Evolutionary conservation across 2,113 vertebrate genomes (phyloP).

Genomic region (Ctenodactylus gundi): DNA sequence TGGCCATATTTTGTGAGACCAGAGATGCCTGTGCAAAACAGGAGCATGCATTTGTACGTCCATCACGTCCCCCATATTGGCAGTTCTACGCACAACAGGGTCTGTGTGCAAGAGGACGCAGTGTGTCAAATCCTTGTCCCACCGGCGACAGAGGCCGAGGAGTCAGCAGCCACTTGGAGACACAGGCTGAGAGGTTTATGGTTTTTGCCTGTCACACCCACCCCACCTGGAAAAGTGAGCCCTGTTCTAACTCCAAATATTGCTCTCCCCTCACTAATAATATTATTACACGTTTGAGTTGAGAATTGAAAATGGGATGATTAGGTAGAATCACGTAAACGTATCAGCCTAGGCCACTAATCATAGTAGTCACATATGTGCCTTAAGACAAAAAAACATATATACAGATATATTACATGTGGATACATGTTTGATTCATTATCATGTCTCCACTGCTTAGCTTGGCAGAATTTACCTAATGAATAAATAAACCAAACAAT

Average conservation of each 20-base stretch:
- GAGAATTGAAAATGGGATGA: neutral
- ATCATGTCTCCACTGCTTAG: neutral
- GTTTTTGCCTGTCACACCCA: neutral
- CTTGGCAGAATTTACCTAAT: neutral
- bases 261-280: neutral
- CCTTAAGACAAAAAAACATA: neutral
- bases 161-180: neutral
- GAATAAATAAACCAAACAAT: neutral
- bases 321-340: neutral
- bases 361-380: neutral
- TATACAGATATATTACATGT: neutral
- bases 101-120: accelerated
- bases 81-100: neutral
- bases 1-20: neutral
- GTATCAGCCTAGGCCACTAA: neutral
- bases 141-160: neutral
- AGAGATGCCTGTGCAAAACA: neutral
- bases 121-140: neutral
- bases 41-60: neutral
- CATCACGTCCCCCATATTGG: neutral
- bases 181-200: neutral
- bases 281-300: neutral
- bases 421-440: neutral
- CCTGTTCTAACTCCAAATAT: neutral
- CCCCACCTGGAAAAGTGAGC: neutral